These are phyloP conservation scores for Tyria jacobaeae DNA, from an alignment of 2,888 invertebrate genomes.

Conservation along the genomic window DNA sequence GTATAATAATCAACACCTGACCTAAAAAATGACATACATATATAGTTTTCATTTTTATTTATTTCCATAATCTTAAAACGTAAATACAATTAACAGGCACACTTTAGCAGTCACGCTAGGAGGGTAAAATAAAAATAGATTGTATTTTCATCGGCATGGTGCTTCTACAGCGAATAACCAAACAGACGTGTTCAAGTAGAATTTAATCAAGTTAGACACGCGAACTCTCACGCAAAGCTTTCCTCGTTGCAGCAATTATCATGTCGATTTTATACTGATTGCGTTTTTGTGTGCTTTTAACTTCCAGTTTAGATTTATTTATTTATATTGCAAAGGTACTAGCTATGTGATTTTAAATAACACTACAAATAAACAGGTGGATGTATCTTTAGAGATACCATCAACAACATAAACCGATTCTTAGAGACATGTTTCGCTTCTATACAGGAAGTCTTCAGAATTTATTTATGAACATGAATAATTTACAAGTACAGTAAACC, in stretches of 20 bases:
- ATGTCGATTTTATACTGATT: constrained; percentile 56
- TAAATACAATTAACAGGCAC: constrained; percentile 20
- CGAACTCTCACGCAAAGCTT: constrained; percentile 54
- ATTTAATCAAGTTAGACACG: constrained; percentile 63
- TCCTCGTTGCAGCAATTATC: constrained; percentile 57
- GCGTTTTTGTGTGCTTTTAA: constrained; percentile 47
- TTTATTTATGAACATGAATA: too few relatives aligned
- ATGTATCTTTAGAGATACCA: too few relatives aligned
- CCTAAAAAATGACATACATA: neutral
- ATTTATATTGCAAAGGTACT: too few relatives aligned
- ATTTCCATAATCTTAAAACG: neutral
- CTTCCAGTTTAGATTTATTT: constrained; percentile 2
- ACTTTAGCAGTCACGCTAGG: constrained; percentile 48
- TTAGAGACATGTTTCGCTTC: too few relatives aligned
- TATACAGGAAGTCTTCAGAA: too few relatives aligned
- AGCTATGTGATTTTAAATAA: too few relatives aligned
- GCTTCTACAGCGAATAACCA: constrained; percentile 53
- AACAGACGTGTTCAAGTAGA: constrained; percentile 56
- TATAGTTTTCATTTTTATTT: too few relatives aligned
- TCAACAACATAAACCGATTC: too few relatives aligned
- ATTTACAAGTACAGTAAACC: too few relatives aligned
- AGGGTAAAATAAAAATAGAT: constrained; percentile 44
- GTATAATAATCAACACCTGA: too few relatives aligned
- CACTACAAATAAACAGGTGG: too few relatives aligned
- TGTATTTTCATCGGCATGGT: constrained; percentile 51